Evolutionary conservation across 2,888 invertebrate species (phyloP), one percentile per base, ranked within the genome.

Genomic region (Leptinotarsa haldemani): DNA sequence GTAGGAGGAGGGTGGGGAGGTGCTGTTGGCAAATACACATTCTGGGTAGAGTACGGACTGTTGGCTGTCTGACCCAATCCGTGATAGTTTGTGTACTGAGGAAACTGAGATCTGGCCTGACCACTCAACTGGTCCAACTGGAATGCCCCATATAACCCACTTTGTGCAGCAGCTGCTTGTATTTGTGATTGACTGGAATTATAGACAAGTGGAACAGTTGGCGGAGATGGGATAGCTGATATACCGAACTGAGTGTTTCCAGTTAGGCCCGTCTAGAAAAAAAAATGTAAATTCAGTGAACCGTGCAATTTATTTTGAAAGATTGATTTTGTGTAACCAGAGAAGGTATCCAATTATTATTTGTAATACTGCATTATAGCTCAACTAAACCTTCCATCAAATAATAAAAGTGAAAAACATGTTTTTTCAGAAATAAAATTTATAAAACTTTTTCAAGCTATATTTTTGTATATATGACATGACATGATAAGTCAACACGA

Each of bases 181-280:
- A 94, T 87, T 84, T 93, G 92, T 84, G 92, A 92, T 84, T 93
- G 92, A 63, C 94, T 93, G 47, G 95, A 94, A 86, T 95, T 95
- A 84, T 94, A 95, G 70, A 95, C 93, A 13, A 94, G 93, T 30
- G 94, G 93, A 68, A 95, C 94, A 16, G 94, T 94, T 25, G 94
- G 94, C 20, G 96, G 96, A 70, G 95, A 96, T 48, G 96, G 96
- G 77, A 96, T 95, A 46, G 95, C 94, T 22, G 95, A 93, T 85
- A 96, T 92, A 70, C 94, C 94, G 82, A 93, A 95, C 74, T 94
- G 94, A 1, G 89, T 90, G 65, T 85, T 86, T 22, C 87, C 87
- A 12, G 81, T 77, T 20, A 87, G 81, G 65, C 85, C 83, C n/a
- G 86, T 83, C 89, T 89, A 77, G 40, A 83, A 64, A 70, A n/a